Percentiles rank a stretch among this genome's conserved stretches.
Evolutionary conservation across 2,888 invertebrate genomes (phyloP).

Genomic region (Andrena chrysosceles): DNA sequence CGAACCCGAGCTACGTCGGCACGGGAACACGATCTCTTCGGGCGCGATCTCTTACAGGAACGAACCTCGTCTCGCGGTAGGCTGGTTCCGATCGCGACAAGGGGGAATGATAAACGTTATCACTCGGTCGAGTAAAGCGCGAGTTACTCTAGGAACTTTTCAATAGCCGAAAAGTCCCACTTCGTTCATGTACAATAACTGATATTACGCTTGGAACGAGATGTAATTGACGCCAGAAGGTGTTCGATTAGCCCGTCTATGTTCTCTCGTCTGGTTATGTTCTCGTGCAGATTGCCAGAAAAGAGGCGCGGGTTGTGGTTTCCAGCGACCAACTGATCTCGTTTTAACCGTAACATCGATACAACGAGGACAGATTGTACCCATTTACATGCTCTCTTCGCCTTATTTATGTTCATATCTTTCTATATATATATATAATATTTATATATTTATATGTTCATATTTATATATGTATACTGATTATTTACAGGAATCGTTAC

Average conservation of each 20-base stretch:
- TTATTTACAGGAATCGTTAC: conserved; percentile 68
- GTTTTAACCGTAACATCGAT: conserved; percentile 37
- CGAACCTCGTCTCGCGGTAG: conserved; percentile 4
- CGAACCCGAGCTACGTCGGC: neutral
- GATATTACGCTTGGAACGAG: conserved; percentile 18
- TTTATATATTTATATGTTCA: conserved; percentile 38
- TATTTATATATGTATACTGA: conserved; percentile 63
- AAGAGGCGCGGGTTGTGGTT: neutral
- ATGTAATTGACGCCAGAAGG: neutral
- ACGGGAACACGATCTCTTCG: neutral
- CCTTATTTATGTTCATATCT: conserved; percentile 43
- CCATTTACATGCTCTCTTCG: conserved; percentile 56
- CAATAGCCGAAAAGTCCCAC: conserved; percentile 60
- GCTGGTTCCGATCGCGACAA: conserved; percentile 3
- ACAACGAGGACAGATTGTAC: conserved; percentile 60
- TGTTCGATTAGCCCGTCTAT: neutral
- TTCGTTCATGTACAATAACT: conserved; percentile 62
- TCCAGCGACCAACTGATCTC: neutral
- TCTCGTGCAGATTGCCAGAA: neutral
- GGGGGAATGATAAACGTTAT: conserved; percentile 37
- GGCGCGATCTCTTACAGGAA: conserved; percentile 17
- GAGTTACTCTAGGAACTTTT: conserved; percentile 63
- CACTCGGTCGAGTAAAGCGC: conserved; percentile 32
- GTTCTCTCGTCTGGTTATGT: neutral
- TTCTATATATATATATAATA: conserved; percentile 24